Conservation (phyloP, 2,888 invertebrate species). For the Volucella inflata region DNA sequence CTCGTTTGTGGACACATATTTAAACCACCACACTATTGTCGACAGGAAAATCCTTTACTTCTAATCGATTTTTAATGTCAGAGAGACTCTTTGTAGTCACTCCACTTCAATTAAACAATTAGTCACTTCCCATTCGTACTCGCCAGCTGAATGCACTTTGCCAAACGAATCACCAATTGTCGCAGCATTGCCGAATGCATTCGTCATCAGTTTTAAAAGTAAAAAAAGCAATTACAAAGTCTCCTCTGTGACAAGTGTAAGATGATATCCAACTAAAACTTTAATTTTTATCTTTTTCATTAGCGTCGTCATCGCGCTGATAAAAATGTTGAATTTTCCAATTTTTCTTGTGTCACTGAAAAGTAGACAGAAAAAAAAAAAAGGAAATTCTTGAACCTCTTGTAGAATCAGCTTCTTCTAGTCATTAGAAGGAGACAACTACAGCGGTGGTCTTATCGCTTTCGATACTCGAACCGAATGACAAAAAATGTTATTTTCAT, state of each 20-base stretch:
- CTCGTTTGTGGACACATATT: no score
- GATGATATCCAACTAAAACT: no score
- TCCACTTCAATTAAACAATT: slow-evolving; percentile 11
- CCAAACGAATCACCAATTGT: background rate
- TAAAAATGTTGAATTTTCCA: slow-evolving; percentile 36
- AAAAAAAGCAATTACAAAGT: no score
- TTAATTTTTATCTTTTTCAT: no score
- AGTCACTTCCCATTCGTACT: slow-evolving; percentile 16
- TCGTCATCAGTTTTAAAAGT: background rate
- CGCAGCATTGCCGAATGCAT: background rate
- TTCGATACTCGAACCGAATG: slow-evolving; percentile 57
- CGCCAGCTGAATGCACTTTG: background rate
- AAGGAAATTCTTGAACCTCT: slow-evolving; percentile 10
- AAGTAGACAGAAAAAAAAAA: background rate
- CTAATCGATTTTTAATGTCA: background rate
- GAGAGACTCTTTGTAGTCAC: background rate
- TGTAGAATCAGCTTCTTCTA: slow-evolving; percentile 33
- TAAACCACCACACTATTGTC: no score
- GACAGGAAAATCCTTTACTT: background rate
- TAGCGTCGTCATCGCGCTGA: slow-evolving; percentile 26
- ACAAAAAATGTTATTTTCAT: background rate
- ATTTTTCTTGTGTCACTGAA: background rate
- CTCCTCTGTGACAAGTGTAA: no score
- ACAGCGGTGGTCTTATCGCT: slow-evolving; percentile 21
- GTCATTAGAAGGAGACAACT: slow-evolving; percentile 45